These are phyloP conservation scores for Elysia crispata DNA, from an alignment of 2,888 invertebrate species.

Conservation along the genomic window DNA sequence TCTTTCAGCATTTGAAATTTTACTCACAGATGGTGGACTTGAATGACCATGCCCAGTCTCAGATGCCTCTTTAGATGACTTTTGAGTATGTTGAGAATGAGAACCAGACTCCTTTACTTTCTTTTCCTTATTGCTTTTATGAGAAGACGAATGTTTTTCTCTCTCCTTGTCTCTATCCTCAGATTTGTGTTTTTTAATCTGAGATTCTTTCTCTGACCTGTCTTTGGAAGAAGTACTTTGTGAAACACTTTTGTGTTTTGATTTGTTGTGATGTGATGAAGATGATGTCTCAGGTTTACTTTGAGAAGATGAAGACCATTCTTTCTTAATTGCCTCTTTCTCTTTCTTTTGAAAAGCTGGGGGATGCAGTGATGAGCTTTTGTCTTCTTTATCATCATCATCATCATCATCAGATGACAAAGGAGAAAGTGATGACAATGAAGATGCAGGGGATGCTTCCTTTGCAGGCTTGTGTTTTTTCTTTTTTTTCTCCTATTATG, in stretches of 20 bases:
- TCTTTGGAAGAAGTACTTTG: slow-evolving; percentile 40
- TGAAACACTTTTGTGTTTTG: slow-evolving; percentile 37
- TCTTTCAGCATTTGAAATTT: background rate
- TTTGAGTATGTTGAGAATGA: background rate
- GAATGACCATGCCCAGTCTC: background rate
- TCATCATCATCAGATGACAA: slow-evolving; percentile 38
- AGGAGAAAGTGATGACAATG: slow-evolving; percentile 39
- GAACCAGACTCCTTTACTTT: slow-evolving; percentile 36
- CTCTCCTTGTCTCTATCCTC: slow-evolving; percentile 38
- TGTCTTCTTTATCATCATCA: slow-evolving; percentile 20
- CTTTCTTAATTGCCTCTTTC: slow-evolving; percentile 30
- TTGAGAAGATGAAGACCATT: slow-evolving; percentile 22
- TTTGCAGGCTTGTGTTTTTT: slow-evolving; percentile 40
- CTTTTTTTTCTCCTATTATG: slow-evolving; percentile 39
- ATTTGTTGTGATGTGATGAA: slow-evolving; percentile 41
- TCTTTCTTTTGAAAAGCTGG: slow-evolving; percentile 25
- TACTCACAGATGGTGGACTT: background rate
- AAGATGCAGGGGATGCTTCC: slow-evolving; percentile 27
- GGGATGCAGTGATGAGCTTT: slow-evolving; percentile 5
- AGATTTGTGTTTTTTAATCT: slow-evolving; percentile 15
- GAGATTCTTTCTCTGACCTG: slow-evolving; percentile 31
- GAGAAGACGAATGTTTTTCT: slow-evolving; percentile 18
- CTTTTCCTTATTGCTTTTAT: slow-evolving; percentile 11
- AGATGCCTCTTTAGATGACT: slow-evolving; percentile 21
- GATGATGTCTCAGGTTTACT: slow-evolving; percentile 13